phyloP scores from a whole-genome alignment of 2,113 vertebrate species.

The Muscicapa adusta region DNA sequence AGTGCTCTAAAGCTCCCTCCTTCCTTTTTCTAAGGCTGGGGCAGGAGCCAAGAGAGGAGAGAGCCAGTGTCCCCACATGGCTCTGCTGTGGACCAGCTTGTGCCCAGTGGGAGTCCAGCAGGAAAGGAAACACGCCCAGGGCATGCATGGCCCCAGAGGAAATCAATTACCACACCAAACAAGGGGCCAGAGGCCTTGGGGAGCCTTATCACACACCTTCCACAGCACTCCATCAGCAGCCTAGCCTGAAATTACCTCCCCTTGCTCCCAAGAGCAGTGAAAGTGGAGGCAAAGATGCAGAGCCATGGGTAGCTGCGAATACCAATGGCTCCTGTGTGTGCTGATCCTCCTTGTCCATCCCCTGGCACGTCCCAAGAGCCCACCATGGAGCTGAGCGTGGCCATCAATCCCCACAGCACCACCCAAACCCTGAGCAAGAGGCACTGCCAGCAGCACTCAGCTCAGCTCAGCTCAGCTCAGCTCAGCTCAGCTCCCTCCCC shows the following conservation, averaged over 20 bases:
- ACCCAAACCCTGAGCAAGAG: accelerated
- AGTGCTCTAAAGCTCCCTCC: not conserved
- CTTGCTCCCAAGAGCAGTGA: not conserved
- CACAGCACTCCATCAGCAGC: not conserved
- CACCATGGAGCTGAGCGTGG: accelerated
- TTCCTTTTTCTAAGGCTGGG: not conserved
- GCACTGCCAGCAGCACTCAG: not conserved
- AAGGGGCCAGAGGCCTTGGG: not conserved
- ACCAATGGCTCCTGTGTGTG: not conserved
- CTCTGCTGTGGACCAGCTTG: not conserved
- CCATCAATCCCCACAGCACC: accelerated
- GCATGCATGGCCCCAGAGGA: not conserved
- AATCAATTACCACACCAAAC: not conserved
- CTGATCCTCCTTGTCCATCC: not conserved
- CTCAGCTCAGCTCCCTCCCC: not conserved
- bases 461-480: not conserved
- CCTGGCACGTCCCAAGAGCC: accelerated
- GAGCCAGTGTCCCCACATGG: accelerated
- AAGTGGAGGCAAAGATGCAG: not conserved
- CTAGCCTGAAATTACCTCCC: slow-evolving; percentile 39
- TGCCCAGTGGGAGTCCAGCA: not conserved
- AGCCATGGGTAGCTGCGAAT: not conserved
- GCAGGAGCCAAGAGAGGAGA: not conserved
- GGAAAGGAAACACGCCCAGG: not conserved
- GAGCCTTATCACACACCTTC: not conserved